These are phyloP conservation scores for Saccopteryx bilineata DNA, from an alignment of 2,113 vertebrate genomes.

Conservation along the genomic window DNA sequence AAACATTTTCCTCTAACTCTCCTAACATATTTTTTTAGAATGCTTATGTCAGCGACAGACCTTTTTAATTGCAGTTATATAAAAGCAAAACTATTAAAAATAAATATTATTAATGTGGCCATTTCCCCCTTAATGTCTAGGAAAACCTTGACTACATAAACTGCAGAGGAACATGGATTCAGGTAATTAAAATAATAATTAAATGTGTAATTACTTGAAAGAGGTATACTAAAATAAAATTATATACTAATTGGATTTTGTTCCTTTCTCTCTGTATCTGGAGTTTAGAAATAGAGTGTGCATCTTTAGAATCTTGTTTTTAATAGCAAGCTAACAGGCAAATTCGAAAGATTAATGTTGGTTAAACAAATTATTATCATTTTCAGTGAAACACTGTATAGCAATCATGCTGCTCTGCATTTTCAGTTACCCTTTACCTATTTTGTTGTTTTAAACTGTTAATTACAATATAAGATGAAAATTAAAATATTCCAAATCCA, in stretches of 20 bases:
- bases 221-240: not conserved
- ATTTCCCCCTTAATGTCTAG: not conserved
- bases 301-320: not conserved
- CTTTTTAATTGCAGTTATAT: not conserved
- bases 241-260: not conserved
- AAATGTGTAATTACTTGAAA: slow-evolving; percentile 41
- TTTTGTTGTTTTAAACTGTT: slow-evolving; percentile 29
- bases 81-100: slow-evolving; percentile 30
- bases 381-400: not conserved
- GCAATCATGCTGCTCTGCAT: not conserved
- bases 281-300: not conserved
- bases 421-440: not conserved
- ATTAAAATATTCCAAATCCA: slow-evolving; percentile 4
- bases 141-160: not conserved
- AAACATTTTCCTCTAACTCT: not conserved
- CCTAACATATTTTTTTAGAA: not conserved
- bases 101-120: not conserved
- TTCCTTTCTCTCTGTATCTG: not conserved
- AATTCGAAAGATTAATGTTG: not conserved
- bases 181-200: slow-evolving; percentile 53
- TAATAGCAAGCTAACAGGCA: not conserved
- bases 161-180: not conserved
- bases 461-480: not conserved
- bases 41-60: not conserved
- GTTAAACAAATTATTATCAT: slow-evolving; percentile 11